Conservation (phyloP, 2,113 vertebrate genomes). For the Bubalus kerabau region DNA sequence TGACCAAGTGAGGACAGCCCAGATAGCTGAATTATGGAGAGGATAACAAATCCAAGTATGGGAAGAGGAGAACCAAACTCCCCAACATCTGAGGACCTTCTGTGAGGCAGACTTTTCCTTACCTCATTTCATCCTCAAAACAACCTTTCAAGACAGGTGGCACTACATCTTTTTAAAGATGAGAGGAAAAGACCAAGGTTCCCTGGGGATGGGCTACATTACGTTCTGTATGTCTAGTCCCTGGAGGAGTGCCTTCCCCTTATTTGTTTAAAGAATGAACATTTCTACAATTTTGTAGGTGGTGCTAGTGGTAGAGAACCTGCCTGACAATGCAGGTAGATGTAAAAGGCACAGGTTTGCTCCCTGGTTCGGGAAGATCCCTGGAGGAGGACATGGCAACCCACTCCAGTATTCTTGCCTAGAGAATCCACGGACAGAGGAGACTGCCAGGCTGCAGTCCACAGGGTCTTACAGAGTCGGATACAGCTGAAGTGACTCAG, state of each 20-base stretch:
- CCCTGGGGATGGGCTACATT: background rate
- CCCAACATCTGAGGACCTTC: background rate
- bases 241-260: background rate
- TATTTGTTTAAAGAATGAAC: background rate
- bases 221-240: background rate
- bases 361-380: background rate
- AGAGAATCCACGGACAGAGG: background rate
- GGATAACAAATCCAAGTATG: background rate
- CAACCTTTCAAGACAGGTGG: background rate
- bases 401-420: background rate
- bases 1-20: background rate
- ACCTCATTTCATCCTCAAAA: background rate
- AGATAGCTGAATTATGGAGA: accelerated
- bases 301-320: background rate
- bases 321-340: background rate
- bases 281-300: background rate
- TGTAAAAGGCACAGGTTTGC: background rate
- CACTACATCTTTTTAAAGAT: background rate
- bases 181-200: background rate
- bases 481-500: background rate
- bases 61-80: background rate
- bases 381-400: background rate
- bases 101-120: background rate
- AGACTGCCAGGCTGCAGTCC: background rate
- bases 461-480: background rate